Evolutionary conservation across 2,113 vertebrate genomes (phyloP), one percentile per base, ranked within the genome.

Genomic region (Thalassoma bifasciatum): DNA sequence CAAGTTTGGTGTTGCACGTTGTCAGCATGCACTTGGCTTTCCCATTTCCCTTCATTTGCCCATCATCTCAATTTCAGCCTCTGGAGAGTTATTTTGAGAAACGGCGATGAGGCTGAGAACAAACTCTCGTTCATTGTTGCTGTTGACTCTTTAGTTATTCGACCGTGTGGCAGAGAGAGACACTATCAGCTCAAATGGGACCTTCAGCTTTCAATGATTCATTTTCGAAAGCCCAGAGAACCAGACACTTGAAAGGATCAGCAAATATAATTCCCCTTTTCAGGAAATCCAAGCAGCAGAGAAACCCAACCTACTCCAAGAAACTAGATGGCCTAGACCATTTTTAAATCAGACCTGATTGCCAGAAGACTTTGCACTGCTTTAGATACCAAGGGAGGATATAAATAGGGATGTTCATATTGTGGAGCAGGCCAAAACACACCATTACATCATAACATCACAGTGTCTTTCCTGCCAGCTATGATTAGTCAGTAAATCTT

Each of bases 91-190:
- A 89, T 92, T 91, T 85, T 86, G 89, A 92, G 89, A 86, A 90
- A 92, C 77, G 81, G 86, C 81, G 50, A 30, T 30, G 38, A 47
- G 19, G 86, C 88, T 52, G 71, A 75, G 76, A 89, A 92, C 86
- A 87, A 89, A 88, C 83, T 89, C 83, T 83, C 70, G 71, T 68
- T 76, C 74, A 75, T 87, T 89, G 84, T 87, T 89, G 82, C 81
- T 91, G 90, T 92, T 93, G 87, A 92, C 90, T 90, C 89, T 92
- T 92, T 84, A 91, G 81, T 77, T 92, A 91, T 93, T 90, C 84
- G 72, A 88, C 89, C 90, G 73, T 87, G 89, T 88, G 84, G 89
- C 82, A 93, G 91, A 91, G 86, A 85, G 80, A 85, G 81, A 85
- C 84, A 82, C 73, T 26, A 75, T 84, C 85, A 86, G 75, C 77